Conservation (phyloP, 2,888 invertebrate genomes). For the Tineola bisselliella region DNA sequence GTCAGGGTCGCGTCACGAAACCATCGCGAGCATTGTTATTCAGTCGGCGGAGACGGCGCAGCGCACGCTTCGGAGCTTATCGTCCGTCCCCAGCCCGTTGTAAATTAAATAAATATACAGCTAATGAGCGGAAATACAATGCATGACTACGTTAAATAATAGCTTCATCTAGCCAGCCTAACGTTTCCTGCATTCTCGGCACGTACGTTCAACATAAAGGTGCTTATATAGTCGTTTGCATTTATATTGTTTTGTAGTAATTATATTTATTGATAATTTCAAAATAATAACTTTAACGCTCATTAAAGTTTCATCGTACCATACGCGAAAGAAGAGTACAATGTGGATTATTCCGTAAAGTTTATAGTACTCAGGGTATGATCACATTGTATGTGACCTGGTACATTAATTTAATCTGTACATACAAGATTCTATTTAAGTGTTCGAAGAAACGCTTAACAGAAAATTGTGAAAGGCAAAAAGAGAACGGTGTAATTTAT, state of each 20-base stretch:
- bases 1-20: constrained; percentile 29
- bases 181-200: constrained; percentile 9
- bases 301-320: too few relatives aligned
- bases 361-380: too few relatives aligned
- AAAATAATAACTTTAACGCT: too few relatives aligned
- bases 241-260: not conserved
- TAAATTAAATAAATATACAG: constrained; percentile 67
- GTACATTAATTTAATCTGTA: not conserved
- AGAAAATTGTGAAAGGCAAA: constrained; percentile 9
- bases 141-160: constrained; percentile 62
- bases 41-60: constrained; percentile 49
- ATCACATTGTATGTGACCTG: not conserved
- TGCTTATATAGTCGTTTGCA: not conserved
- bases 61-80: constrained; percentile 63
- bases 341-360: too few relatives aligned
- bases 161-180: constrained; percentile 38
- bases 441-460: not conserved
- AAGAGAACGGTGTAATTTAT: constrained; percentile 23
- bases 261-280: not conserved
- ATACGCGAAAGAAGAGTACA: too few relatives aligned
- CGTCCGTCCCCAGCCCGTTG: constrained; percentile 60
- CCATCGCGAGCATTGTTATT: constrained; percentile 57
- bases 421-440: not conserved
- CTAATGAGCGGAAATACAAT: constrained; percentile 66
- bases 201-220: not conserved